Evolutionary conservation across 2,888 invertebrate species (phyloP), one percentile per base, ranked within the genome.

Genomic region (Heliconius ethilla): DNA sequence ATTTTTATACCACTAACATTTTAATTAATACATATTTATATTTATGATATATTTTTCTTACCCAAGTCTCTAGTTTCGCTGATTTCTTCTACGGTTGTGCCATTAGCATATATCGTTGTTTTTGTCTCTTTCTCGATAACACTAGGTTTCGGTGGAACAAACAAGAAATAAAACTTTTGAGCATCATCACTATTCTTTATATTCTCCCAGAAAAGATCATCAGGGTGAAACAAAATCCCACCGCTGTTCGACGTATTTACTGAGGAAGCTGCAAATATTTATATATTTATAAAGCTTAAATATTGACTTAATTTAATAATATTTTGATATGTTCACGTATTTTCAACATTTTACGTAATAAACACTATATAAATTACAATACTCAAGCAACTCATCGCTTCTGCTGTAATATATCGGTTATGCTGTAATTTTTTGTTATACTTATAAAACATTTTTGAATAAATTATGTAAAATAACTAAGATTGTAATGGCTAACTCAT

Each of bases 91-190:
- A 89, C 77, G 40, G 86, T 82, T 13, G 91, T 91, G 1, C 91
- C 92, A 70, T 92, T 91, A 1, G 89, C 83, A 72, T 85, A 85
- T 40, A 88, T 82, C 7, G 85, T 89, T 0, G 85, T 88, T 70
- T 82, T 86, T 7, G 82, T 87, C 4, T 88, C 84, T 78, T 82
- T 88, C 76, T 88, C 87, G 3, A 55, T 27, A 4, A 89, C 78
- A 25, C 83, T 82, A 22, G 87, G 85, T 66, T 81, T 80, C n/a
- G 82, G 78, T 11, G 84, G 80, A 11, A 89, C 80, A 78, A 88
- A 81, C 70, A 87, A 85, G 59, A 89, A 81, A 62, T 87, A 87
- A 18, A 90, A 75, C 1, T 85, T 86, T 11, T 81, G 78, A 1
- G 76, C 75, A 9, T 82, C 82, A 27, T 82, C 79, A 18, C 79